A percentile compares a stretch with the other conserved stretches of the same genome.
phyloP scores from a whole-genome alignment of 2,797 vertebrate genomes.

The Poliocrania exsul region DNA sequence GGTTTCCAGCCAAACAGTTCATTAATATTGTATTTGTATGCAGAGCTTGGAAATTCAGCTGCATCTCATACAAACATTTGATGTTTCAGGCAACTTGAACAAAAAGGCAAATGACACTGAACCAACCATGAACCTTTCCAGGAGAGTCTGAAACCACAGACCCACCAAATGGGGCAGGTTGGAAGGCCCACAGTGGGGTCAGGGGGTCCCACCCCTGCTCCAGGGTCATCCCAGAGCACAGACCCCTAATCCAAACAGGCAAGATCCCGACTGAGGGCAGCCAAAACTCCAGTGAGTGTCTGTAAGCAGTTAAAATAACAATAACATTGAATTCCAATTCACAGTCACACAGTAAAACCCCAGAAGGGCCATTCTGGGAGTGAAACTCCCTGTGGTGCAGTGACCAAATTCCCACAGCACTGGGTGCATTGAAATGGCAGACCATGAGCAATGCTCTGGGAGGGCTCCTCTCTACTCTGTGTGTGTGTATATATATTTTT shows the following conservation, averaged over 20 bases:
- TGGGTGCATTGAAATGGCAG: neutral
- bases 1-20: neutral
- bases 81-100: neutral
- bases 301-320: neutral
- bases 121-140: neutral
- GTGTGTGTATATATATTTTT: fast-evolving
- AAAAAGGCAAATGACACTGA: neutral
- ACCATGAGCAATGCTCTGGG: neutral
- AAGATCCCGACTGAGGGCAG: neutral
- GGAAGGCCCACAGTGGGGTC: neutral
- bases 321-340: neutral
- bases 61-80: neutral
- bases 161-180: neutral
- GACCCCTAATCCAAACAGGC: neutral
- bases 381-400: neutral
- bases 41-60: neutral
- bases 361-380: neutral
- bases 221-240: neutral
- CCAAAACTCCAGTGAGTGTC: neutral
- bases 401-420: neutral
- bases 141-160: neutral
- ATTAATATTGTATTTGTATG: neutral
- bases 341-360: neutral
- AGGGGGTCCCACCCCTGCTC: neutral
- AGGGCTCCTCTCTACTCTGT: neutral